Evolutionary conservation across 2,888 invertebrate genomes (phyloP), one percentile per base, ranked within the genome.

Genomic region (Macaria notata): DNA sequence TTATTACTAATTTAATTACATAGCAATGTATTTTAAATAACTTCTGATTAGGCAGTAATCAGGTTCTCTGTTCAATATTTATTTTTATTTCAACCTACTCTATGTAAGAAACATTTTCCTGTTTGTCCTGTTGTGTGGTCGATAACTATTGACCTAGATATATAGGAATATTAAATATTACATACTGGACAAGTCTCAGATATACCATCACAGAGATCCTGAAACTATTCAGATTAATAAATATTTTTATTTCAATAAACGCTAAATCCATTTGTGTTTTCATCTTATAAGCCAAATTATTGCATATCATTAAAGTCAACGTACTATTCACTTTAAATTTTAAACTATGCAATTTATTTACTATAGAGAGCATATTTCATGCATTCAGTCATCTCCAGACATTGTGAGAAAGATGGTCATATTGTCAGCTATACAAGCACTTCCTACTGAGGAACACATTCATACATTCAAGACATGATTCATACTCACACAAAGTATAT

Each of bases 341-440:
- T 31, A 51, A 48, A 61, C 49, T 66, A 63, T 60, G 58, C 64
- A 54, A 42, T 60, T 54, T 54, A 19, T 19, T 19, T 19, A 19
- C 1, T 19, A 42, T 64, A 66, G 66, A 66, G 66, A 66, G 66
- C 66, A 56, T 55, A 54, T 48, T 56, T 39, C 56, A 50, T 31
- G 7, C 61, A 64, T 61, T 50, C 51, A 39, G 19, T 55, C 54
- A 56, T 56, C 56, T 57, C 57, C 60, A 56, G 42, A 56, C 53
- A 42, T 39, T 54, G 50, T 9, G 29, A 44, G 44, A 45, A 51
- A 42, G 41, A 49, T 38, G 51, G 45, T 46, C 54, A 36, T 41
- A 38, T 36, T 31, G 31, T 19, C n/a, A 44, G 44, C 50, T 36
- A 36, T 44, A 36, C 19, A 6, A 9, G 29, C 44, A 30, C n/a